Conservation (phyloP, 2,888 invertebrate species). For the Diploptera punctata region DNA sequence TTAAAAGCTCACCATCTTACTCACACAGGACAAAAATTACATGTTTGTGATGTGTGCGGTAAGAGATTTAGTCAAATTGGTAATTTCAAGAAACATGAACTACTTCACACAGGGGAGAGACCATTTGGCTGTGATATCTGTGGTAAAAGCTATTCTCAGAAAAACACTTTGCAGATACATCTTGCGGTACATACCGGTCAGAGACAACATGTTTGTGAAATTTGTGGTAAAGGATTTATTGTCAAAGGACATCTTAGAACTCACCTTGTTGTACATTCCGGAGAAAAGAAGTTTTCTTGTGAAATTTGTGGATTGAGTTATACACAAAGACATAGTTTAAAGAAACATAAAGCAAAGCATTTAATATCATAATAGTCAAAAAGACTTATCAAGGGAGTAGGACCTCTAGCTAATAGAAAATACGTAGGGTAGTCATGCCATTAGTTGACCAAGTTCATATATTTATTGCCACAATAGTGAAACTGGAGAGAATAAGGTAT, state of each 20-base stretch:
- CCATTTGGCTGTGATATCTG: constrained; percentile 40
- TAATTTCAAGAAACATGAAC: constrained; percentile 37
- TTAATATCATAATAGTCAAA: too few species aligned
- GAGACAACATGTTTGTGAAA: constrained; percentile 19
- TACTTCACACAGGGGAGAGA: constrained; percentile 39
- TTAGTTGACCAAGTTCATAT: too few species aligned
- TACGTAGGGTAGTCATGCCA: too few species aligned
- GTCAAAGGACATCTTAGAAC: background rate
- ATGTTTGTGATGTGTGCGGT: constrained; percentile 29
- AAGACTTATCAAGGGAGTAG: too few species aligned
- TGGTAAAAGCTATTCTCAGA: constrained; percentile 19
- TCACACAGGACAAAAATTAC: constrained; percentile 39
- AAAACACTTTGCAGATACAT: constrained; percentile 23
- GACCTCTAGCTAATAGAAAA: too few species aligned
- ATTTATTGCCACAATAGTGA: too few species aligned
- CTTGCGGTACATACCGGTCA: background rate
- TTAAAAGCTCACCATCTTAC: constrained; percentile 33
- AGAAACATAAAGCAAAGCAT: constrained; percentile 39
- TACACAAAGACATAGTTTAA: constrained; percentile 30
- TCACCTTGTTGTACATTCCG: constrained; percentile 15
- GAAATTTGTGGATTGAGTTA: constrained; percentile 23
- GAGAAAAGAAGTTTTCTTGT: constrained; percentile 33
- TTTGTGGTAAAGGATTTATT: constrained; percentile 26
- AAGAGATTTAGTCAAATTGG: constrained; percentile 28
- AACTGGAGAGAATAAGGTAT: too few species aligned